Evolutionary conservation across 2,888 invertebrate species (phyloP), one percentile per base, ranked within the genome.

Genomic region (Lottia scabra): DNA sequence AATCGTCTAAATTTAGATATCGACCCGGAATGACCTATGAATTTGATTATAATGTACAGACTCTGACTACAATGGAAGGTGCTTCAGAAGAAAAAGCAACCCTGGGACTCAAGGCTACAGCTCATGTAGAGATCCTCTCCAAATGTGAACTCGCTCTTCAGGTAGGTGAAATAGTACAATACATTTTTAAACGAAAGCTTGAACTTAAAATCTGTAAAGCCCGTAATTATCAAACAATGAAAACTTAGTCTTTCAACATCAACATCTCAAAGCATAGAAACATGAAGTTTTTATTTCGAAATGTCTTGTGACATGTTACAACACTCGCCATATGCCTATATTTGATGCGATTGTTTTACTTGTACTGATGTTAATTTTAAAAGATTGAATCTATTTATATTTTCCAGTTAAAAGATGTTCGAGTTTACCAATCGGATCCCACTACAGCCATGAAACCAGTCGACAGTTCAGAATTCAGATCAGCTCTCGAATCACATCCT

Each of bases 21-120:
- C 81, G 83, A 72, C 74, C 83, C 10, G 96, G 95, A 63, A 93
- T 93, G 78, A 93, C 93, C 0, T 96, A 96, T 90, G 93, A 92
- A 78, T 96, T 96, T 91, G 92, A 92, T 75, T 93, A 95, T 74
- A 94, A 95, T 81, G 94, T 95, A 65, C 85, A 85, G n/a, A 89
- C 92, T 19, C 92, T 92, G 63, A 93, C 95, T 23, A 92, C 93
- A 15, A 91, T 96, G 66, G 92, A 91, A 72, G 92, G 94, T 71
- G 92, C 93, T 0, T 92, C 93, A 6, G 81, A 81, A 26, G 88
- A 90, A 70, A 83, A 86, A 62, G 87, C 91, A 19, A 84, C 84
- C 27, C 78, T 91, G n/a, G 82, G 87, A 70, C 79, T 91, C 66
- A 81, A 82, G 2, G 89, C 91, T 15, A 84, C 75, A 44, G 91